These are phyloP conservation scores for Diarsia rubi DNA, from an alignment of 2,888 invertebrate genomes.

Conservation along the genomic window DNA sequence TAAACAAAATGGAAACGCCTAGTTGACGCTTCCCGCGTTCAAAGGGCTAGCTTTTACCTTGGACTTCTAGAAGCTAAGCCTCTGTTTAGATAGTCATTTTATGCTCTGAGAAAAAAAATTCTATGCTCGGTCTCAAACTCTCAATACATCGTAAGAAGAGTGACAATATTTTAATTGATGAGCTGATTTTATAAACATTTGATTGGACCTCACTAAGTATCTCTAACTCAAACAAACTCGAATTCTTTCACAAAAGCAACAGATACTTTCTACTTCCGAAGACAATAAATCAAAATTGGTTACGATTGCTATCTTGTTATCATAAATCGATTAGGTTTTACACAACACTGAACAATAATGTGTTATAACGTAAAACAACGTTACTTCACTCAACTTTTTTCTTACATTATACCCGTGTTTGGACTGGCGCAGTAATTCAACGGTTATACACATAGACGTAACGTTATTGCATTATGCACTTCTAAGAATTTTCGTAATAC, in stretches of 20 bases:
- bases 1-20: not conserved
- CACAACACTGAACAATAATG: slow-evolving; percentile 39
- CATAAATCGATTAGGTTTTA: slow-evolving; percentile 39
- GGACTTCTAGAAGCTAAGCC: no score
- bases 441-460: slow-evolving; percentile 44
- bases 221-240: not conserved
- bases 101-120: no score
- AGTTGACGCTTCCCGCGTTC: no score
- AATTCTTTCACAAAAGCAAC: not conserved
- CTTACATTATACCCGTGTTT: slow-evolving; percentile 45
- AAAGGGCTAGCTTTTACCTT: no score
- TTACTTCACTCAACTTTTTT: slow-evolving; percentile 48
- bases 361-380: slow-evolving; percentile 47
- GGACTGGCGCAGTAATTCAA: slow-evolving; percentile 40
- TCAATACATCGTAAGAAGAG: not conserved
- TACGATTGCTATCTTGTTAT: slow-evolving; percentile 9
- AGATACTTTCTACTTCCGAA: not conserved
- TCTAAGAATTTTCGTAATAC: slow-evolving; percentile 18
- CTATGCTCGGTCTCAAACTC: not conserved
- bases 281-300: slow-evolving; percentile 22
- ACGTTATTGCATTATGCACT: slow-evolving; percentile 42
- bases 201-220: not conserved
- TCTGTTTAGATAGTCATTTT: no score
- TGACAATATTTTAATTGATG: not conserved
- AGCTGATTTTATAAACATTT: not conserved